A percentile compares a stretch with the other conserved stretches of the same genome.
Conservation (phyloP, 2,888 invertebrate species). For the Scaptomyza polygonia region DNA sequence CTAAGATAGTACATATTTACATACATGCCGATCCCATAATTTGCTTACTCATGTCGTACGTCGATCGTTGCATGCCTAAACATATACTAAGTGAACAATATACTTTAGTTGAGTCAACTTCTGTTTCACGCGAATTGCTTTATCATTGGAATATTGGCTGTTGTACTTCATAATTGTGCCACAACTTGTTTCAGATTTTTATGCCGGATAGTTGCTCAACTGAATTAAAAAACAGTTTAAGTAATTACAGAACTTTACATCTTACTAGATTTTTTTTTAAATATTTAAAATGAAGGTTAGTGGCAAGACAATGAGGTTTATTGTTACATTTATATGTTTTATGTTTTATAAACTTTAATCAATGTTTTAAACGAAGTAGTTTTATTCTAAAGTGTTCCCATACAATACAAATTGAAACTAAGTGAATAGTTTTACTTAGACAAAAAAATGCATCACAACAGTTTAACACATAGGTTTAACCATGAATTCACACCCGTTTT, state of each 20-base stretch:
- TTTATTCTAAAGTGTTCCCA: not conserved
- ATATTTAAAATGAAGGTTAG: not conserved
- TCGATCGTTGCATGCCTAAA: slow-evolving; percentile 5
- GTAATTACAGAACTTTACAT: slow-evolving; percentile 1
- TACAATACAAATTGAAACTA: not conserved
- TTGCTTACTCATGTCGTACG: slow-evolving; percentile 31
- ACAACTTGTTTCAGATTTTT: no score
- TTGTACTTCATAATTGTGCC: no score
- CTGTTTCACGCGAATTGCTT: not conserved
- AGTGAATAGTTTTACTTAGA: not conserved
- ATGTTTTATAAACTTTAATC: not conserved
- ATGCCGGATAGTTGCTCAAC: not conserved
- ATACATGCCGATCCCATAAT: slow-evolving; percentile 6
- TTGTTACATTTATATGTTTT: not conserved
- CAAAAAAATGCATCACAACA: not conserved
- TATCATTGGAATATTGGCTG: slow-evolving; percentile 7
- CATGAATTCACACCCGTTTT: not conserved
- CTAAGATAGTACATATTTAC: not conserved
- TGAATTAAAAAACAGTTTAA: not conserved
- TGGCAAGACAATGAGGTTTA: not conserved
- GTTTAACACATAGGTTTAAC: no score
- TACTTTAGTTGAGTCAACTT: not conserved
- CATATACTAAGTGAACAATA: slow-evolving; percentile 2
- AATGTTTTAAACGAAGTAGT: not conserved
- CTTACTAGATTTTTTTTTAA: not conserved